Evolutionary conservation across 2,113 vertebrate species (phyloP).

Genomic region (Austrofundulus limnaeus): DNA sequence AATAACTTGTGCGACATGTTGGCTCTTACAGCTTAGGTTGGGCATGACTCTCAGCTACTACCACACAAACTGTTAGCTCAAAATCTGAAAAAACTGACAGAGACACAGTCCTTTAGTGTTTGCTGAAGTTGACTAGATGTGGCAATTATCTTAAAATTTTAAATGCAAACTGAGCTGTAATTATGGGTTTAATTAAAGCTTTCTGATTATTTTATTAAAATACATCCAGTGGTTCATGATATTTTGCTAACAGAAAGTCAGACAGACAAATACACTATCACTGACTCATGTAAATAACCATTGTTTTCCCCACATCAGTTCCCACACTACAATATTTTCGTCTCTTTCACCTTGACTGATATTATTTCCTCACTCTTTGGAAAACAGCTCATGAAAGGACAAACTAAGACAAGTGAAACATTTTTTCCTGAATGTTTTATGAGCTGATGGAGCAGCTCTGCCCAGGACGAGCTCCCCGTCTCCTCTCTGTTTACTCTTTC

Average conservation of each 20-base stretch:
- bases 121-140: too few species aligned
- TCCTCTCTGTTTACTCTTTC: constrained; percentile 17
- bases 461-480: neutral
- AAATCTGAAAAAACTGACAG: neutral
- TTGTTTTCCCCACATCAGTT: too few species aligned
- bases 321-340: too few species aligned
- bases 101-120: too few species aligned
- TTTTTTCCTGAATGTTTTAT: constrained; percentile 25
- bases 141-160: too few species aligned
- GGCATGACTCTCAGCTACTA: neutral
- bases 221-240: too few species aligned
- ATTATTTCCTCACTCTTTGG: neutral
- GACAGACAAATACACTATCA: too few species aligned
- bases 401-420: constrained; percentile 6
- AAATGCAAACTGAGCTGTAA: too few species aligned
- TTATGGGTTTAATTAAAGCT: too few species aligned
- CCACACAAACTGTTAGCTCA: neutral
- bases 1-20: neutral
- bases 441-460: neutral
- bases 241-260: too few species aligned
- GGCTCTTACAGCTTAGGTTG: neutral
- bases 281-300: too few species aligned
- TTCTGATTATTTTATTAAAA: too few species aligned
- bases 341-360: neutral
- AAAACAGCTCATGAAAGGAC: neutral